Conservation (phyloP, 2,888 invertebrate genomes). For the Pachycephus smyrnensis region DNA sequence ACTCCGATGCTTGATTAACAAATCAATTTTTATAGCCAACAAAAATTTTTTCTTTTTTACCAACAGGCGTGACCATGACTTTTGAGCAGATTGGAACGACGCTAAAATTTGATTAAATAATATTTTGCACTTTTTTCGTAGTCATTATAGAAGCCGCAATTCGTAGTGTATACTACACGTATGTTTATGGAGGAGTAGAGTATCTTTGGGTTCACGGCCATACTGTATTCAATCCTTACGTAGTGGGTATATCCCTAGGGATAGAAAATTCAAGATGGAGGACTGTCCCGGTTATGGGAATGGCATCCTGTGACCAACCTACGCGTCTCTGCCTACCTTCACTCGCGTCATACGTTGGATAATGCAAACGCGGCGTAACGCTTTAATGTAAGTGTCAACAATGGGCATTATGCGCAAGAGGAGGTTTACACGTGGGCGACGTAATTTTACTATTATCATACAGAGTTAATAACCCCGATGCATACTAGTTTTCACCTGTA, state of each 20-base stretch:
- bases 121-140: background rate
- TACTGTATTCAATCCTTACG: background rate
- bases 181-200: background rate
- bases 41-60: too few species aligned
- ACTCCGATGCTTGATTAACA: background rate
- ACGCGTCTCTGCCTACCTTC: background rate
- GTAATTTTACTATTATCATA: background rate
- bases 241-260: background rate
- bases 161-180: background rate
- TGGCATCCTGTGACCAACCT: background rate
- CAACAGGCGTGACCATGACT: too few species aligned
- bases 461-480: background rate
- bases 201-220: background rate
- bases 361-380: background rate
- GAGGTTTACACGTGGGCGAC: background rate
- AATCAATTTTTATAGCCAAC: background rate
- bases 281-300: background rate
- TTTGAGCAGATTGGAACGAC: background rate
- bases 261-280: background rate
- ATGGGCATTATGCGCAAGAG: background rate
- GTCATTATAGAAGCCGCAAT: too few species aligned
- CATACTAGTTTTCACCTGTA: background rate
- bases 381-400: background rate
- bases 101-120: background rate
- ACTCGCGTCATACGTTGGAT: background rate